phyloP scores from a whole-genome alignment of 2,888 invertebrate species.

The Troides oblongomaculatus region DNA sequence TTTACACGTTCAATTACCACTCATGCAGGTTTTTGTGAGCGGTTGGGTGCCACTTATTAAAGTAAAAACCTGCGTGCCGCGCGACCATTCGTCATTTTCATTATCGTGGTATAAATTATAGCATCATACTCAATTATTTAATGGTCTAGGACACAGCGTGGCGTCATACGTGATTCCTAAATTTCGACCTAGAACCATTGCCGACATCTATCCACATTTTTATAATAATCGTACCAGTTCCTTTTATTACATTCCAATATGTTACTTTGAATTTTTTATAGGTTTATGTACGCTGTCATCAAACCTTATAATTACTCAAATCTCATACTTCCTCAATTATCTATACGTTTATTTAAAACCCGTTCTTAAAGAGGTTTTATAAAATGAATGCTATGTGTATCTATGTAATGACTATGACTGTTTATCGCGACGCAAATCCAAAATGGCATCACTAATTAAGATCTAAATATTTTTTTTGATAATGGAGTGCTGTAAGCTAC shows the following conservation, averaged over 20 bases:
- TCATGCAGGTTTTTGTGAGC: conserved; percentile 43
- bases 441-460: no score
- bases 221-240: conserved; percentile 27
- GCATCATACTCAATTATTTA: conserved; percentile 66
- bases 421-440: no score
- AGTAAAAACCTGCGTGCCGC: conserved; percentile 70
- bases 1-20: conserved; percentile 57
- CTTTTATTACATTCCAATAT: conserved; percentile 7
- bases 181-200: conserved; percentile 45
- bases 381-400: background rate
- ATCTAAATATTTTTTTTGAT: no score
- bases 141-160: conserved; percentile 49
- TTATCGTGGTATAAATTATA: conserved; percentile 73
- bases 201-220: conserved; percentile 30
- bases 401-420: background rate
- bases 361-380: background rate
- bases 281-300: no score
- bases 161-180: conserved; percentile 61
- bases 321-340: background rate
- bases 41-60: conserved; percentile 54
- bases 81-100: conserved; percentile 70
- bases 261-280: background rate
- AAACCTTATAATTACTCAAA: background rate
- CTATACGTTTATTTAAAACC: background rate
- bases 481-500: no score